phyloP scores from a whole-genome alignment of 2,113 vertebrate genomes.

The Manacus vitellinus region DNA sequence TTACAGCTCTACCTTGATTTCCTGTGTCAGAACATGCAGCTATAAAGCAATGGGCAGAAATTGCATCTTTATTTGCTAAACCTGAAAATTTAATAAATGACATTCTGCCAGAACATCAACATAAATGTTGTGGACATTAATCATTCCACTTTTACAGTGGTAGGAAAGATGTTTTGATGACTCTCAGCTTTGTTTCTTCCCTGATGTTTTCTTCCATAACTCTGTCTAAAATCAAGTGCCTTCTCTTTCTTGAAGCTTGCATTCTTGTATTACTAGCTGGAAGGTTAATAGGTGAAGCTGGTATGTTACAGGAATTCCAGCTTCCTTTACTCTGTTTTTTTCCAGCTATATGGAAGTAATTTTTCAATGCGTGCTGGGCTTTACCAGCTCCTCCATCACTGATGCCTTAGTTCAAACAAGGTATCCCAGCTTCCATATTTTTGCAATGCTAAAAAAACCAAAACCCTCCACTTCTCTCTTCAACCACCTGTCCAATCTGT shows the following conservation, averaged over 20 bases:
- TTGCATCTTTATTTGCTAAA: constrained; percentile 29
- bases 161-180: neutral
- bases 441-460: neutral
- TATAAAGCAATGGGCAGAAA: constrained; percentile 15
- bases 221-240: neutral
- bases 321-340: neutral
- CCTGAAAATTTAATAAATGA: constrained; percentile 1
- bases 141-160: constrained; percentile 1
- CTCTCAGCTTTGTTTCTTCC: neutral
- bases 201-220: neutral
- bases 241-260: neutral
- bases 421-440: neutral
- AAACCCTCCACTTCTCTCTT: neutral
- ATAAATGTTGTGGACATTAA: neutral
- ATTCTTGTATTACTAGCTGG: neutral
- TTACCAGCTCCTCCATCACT: neutral
- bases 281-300: constrained; percentile 18
- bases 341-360: neutral
- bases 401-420: neutral
- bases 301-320: constrained; percentile 8
- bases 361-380: neutral
- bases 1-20: constrained; percentile 58
- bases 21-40: constrained; percentile 26
- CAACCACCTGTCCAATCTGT: neutral
- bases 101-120: neutral